Percentiles rank a stretch among this genome's conserved stretches.
These are phyloP conservation scores for Cosmia trapezina DNA, from an alignment of 2,888 invertebrate genomes.

Conservation along the genomic window DNA sequence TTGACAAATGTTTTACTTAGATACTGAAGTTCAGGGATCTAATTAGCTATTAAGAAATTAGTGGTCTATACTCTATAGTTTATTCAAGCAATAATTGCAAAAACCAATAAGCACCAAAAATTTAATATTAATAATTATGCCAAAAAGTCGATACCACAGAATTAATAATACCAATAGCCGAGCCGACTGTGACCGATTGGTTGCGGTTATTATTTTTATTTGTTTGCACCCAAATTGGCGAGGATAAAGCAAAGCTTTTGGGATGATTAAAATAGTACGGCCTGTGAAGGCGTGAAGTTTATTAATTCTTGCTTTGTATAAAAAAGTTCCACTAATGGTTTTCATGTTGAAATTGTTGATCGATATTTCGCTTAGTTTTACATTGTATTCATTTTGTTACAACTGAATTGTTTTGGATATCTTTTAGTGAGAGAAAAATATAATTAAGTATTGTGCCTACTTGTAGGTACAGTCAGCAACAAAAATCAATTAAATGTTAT, in stretches of 20 bases:
- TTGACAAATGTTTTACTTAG: not conserved
- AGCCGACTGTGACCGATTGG: slow-evolving; percentile 49
- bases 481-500: no score
- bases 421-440: no score
- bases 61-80: not conserved
- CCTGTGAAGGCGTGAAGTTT: slow-evolving; percentile 45
- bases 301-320: slow-evolving; percentile 12
- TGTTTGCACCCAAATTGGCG: slow-evolving; percentile 50
- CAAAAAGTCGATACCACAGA: slow-evolving; percentile 14
- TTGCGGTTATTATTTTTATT: slow-evolving; percentile 42
- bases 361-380: not conserved
- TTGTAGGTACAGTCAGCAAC: no score
- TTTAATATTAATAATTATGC: not conserved
- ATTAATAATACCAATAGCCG: slow-evolving; percentile 28
- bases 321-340: not conserved
- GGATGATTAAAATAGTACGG: slow-evolving; percentile 28
- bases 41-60: not conserved
- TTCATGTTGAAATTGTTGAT: not conserved
- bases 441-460: no score
- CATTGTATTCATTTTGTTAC: not conserved
- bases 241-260: slow-evolving; percentile 20
- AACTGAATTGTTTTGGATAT: no score
- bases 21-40: no score
- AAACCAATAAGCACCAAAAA: not conserved
- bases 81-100: no score